phyloP scores from a whole-genome alignment of 2,797 vertebrate species.

The Labeo calbasu region DNA sequence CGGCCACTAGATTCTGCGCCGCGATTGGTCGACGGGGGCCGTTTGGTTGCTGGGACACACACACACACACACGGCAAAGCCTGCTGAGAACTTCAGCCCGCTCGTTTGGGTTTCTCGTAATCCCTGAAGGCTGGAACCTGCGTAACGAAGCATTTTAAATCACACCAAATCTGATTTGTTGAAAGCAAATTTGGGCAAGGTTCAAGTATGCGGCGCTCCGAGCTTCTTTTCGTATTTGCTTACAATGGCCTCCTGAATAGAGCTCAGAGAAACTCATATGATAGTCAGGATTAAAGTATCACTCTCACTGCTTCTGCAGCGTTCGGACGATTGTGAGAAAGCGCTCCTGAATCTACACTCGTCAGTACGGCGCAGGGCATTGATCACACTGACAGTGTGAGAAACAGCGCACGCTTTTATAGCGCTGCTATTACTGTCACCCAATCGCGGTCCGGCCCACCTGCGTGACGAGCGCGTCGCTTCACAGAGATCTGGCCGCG shows the following conservation, averaged over 20 bases:
- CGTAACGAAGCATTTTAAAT: constrained; percentile 61
- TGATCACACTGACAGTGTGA: constrained; percentile 55
- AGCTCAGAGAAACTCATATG: constrained; percentile 13
- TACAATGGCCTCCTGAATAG: constrained; percentile 41
- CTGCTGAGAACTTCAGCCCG: constrained; percentile 32
- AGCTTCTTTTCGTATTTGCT: constrained; percentile 36
- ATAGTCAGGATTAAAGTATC: constrained; percentile 28
- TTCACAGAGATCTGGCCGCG: constrained; percentile 55
- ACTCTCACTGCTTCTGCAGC: constrained; percentile 2
- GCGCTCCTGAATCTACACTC: background rate
- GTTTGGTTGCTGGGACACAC: background rate
- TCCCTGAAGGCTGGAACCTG: constrained; percentile 63
- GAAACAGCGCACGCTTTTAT: constrained; percentile 58
- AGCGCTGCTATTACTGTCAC: constrained; percentile 59
- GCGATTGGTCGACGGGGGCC: constrained; percentile 30
- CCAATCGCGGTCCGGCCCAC: constrained; percentile 66
- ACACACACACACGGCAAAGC: constrained; percentile 18
- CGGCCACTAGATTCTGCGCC: background rate
- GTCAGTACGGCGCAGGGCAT: background rate
- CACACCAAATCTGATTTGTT: constrained; percentile 62
- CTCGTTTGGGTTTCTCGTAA: constrained; percentile 49
- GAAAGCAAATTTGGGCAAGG: constrained; percentile 59
- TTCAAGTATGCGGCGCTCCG: constrained; percentile 52
- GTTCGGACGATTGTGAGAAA: background rate
- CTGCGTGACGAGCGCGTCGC: constrained; percentile 63